A percentile compares a stretch with the other conserved stretches of the same genome.
Conservation (phyloP, 2,113 vertebrate species). For the Xiphias gladius region DNA sequence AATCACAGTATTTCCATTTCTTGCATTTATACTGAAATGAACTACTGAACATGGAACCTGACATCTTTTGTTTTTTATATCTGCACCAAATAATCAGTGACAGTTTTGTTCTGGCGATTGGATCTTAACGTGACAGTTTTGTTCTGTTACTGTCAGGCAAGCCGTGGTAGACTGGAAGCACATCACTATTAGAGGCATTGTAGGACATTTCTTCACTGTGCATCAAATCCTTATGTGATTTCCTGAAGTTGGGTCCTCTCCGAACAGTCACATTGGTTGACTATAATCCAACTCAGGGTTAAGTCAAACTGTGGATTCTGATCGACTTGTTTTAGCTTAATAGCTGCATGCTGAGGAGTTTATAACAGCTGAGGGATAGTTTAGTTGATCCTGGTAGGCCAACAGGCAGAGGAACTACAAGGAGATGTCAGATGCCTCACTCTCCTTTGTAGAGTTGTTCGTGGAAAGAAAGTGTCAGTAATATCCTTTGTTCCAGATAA, state of each 20-base stretch:
- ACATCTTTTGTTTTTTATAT: constrained; percentile 14
- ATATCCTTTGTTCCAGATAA: constrained; percentile 43
- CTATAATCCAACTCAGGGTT: constrained; percentile 12
- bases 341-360: constrained; percentile 63
- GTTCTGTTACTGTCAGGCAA: constrained; percentile 11
- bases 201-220: constrained; percentile 22
- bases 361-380: constrained; percentile 23
- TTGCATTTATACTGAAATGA: constrained; percentile 17
- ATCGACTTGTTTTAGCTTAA: constrained; percentile 55
- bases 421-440: not conserved
- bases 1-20: constrained; percentile 16
- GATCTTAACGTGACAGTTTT: constrained; percentile 30
- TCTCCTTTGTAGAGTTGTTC: constrained; percentile 31
- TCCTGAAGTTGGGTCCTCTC: constrained; percentile 41
- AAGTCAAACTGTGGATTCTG: constrained; percentile 15
- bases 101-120: constrained; percentile 28
- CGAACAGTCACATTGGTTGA: constrained; percentile 6
- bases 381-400: constrained; percentile 36
- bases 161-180: constrained; percentile 34
- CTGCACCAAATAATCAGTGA: constrained; percentile 20
- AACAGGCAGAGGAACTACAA: constrained; percentile 23
- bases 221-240: constrained; percentile 1
- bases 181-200: constrained; percentile 19
- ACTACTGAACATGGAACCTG: constrained; percentile 10
- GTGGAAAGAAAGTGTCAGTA: constrained; percentile 22